Evolutionary conservation across 2,113 vertebrate species (phyloP), one percentile per base, ranked within the genome.

Genomic region (Tinamus guttatus): DNA sequence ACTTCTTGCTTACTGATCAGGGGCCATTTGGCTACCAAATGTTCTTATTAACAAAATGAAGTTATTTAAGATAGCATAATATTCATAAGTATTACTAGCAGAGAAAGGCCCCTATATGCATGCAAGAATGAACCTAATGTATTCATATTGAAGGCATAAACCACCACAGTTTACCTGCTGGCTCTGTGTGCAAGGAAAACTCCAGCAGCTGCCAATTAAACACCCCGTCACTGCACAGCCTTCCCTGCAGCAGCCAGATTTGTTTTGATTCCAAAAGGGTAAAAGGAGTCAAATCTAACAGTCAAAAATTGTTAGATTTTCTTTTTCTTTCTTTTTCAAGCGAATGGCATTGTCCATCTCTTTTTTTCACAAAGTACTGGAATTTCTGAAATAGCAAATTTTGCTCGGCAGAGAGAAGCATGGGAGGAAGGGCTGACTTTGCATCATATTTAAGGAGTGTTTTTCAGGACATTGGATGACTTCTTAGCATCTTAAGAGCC

Each of bases 341-440:
- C 76, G 68, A 59, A 38, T 3, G 9, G 40, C 45, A 45, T 19
- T 13, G 22, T 51, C 76, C 38, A 51, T 52, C 1, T 18, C 41
- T 85, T 43, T 87, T 87, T 68, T 74, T 59, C 63, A 68, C 71
- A 30, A 68, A 65, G 59, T 13, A 56, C 0, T 9, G 52, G 64
- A 45, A 65, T n/a, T 54, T 80, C 64, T 32, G 60, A 58, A 65
- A 54, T 1, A 17, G 32, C 22, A 76, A 41, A 64, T 56, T 0
- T 0, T 0, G 0, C 28, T 76, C 1, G 6, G 22, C 75, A 74
- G 49, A 27, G 27, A 24, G 34, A 24, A 59, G 24, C 4, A 38
- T 4, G 62, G 36, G 67, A 76, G 12, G 38, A 73, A 38, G 49
- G 75, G 43, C 25, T 32, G 59, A 40, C 54, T 47, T 60, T 36